These are phyloP conservation scores for Cyphomyrus discorhynchus DNA, from an alignment of 2,113 vertebrate genomes.

Conservation along the genomic window DNA sequence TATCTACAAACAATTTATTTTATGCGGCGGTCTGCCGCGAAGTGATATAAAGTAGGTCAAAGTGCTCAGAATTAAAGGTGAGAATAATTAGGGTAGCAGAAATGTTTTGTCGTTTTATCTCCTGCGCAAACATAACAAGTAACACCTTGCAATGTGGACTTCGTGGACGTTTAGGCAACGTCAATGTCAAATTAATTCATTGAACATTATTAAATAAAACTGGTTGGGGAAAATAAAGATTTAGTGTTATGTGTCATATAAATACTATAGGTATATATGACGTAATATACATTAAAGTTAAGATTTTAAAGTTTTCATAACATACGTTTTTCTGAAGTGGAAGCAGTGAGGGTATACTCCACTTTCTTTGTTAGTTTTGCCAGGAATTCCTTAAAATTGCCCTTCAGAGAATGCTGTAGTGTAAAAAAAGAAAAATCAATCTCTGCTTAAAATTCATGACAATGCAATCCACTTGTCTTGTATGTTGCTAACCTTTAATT, in stretches of 20 bases:
- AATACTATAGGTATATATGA: neutral
- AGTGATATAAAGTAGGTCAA: neutral
- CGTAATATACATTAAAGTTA: neutral
- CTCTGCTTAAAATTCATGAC: constrained; percentile 73
- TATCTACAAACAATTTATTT: constrained; percentile 4
- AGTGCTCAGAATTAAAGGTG: neutral
- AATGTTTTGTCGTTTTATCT: constrained; percentile 11
- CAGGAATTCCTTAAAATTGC: constrained; percentile 63
- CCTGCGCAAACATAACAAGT: neutral
- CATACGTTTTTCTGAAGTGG: neutral
- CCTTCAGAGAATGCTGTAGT: constrained; percentile 69
- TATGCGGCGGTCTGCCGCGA: neutral
- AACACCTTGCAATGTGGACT: neutral
- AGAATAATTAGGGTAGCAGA: neutral
- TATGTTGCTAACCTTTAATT: constrained; percentile 77
- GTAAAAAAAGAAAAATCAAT: constrained; percentile 64
- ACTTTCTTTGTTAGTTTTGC: constrained; percentile 48
- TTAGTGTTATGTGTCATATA: neutral
- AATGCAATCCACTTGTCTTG: constrained; percentile 71
- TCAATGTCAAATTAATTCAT: neutral
- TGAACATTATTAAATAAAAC: neutral
- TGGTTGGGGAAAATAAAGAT: too few relatives aligned
- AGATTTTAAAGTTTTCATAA: neutral
- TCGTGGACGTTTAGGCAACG: neutral
- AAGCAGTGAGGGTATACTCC: constrained; percentile 16